These are phyloP conservation scores for Leucoraja ocellata DNA, from an alignment of 2,797 vertebrate genomes.

Conservation along the genomic window DNA sequence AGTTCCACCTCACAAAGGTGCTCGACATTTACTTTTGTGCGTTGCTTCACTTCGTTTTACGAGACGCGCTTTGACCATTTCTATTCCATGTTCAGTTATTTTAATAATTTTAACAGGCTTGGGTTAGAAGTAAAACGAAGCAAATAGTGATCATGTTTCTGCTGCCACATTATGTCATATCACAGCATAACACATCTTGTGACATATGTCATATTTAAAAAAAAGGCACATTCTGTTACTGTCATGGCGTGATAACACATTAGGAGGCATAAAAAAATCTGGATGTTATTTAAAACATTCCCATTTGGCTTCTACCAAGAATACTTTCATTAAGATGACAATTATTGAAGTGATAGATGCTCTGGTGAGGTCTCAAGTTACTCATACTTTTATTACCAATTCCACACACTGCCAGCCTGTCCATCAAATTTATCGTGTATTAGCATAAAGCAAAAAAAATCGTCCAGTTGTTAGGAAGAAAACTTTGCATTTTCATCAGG, in stretches of 20 bases:
- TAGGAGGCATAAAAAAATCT: slow-evolving; percentile 27
- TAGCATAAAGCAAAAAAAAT: slow-evolving; percentile 20
- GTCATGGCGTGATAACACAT: slow-evolving; percentile 34
- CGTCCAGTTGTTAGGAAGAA: not conserved
- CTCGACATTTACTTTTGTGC: not conserved
- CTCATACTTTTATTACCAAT: slow-evolving; percentile 18
- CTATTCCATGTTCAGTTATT: not conserved
- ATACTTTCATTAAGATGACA: slow-evolving; percentile 23
- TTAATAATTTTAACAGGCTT: not conserved
- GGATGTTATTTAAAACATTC: slow-evolving; percentile 18
- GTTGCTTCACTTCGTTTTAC: not conserved
- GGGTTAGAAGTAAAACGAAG: not conserved
- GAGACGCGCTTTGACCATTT: not conserved
- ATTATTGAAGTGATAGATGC: slow-evolving; percentile 27
- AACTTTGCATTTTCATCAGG: not conserved
- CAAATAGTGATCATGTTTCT: not conserved
- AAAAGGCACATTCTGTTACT: slow-evolving; percentile 31
- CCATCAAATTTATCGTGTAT: slow-evolving; percentile 21
- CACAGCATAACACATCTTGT: slow-evolving; percentile 21
- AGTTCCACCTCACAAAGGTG: not conserved
- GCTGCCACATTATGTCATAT: slow-evolving; percentile 30
- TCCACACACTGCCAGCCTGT: not conserved
- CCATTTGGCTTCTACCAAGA: not conserved
- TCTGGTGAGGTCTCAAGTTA: not conserved
- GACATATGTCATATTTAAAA: slow-evolving; percentile 30